These are phyloP conservation scores for Mythimna lalbum DNA, from an alignment of 2,888 invertebrate species.

Conservation along the genomic window DNA sequence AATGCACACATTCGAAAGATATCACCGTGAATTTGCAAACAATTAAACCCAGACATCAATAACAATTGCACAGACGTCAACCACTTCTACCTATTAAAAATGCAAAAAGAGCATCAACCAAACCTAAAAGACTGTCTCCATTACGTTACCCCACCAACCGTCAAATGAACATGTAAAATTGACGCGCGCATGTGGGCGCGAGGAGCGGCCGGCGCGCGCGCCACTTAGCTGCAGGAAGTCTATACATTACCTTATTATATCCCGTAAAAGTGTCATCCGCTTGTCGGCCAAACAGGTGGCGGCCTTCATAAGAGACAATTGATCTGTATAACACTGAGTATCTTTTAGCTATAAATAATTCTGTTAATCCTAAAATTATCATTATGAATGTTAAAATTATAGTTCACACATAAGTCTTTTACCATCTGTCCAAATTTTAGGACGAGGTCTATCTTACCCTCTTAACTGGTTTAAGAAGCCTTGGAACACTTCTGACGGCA, in stretches of 20 bases:
- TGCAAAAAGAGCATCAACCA: constrained; percentile 21
- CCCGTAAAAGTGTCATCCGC: constrained; percentile 83
- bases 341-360: neutral
- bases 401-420: neutral
- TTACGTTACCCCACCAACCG: constrained; percentile 18
- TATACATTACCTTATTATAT: constrained; percentile 88
- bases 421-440: constrained; percentile 2
- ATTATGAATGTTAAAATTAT: neutral
- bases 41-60: neutral
- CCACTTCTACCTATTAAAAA: neutral
- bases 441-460: neutral
- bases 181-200: constrained; percentile 61
- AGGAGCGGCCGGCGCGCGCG: constrained; percentile 74
- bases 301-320: constrained; percentile 61
- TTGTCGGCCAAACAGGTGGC: constrained; percentile 63
- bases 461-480: neutral
- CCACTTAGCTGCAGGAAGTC: constrained; percentile 85
- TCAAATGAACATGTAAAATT: constrained; percentile 54
- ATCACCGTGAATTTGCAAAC: neutral
- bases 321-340: constrained; percentile 28
- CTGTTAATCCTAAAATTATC: neutral
- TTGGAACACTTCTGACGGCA: neutral
- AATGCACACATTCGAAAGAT: neutral
- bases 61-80: neutral
- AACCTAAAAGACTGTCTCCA: constrained; percentile 4